phyloP scores from a whole-genome alignment of 1,140 invertebrate species.

The Lasioglossum baleicum region DNA sequence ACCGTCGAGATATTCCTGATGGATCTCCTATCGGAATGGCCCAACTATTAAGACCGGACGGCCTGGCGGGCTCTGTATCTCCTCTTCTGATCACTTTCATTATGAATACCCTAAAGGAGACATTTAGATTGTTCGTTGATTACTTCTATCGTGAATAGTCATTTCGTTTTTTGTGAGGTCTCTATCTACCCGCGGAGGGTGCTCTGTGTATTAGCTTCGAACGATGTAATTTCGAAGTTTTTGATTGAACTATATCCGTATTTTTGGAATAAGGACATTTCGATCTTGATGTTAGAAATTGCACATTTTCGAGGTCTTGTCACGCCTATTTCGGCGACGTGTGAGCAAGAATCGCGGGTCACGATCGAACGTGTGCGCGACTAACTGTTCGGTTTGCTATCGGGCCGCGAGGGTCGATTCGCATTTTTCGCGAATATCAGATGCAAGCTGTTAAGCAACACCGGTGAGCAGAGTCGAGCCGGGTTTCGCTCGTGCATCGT shows the following conservation, averaged over 20 bases:
- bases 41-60: background rate
- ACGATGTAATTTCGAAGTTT: too few relatives aligned
- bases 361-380: conserved; percentile 23
- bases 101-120: background rate
- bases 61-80: background rate
- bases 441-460: conserved; percentile 40
- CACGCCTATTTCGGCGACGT: background rate
- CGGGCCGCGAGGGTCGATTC: background rate
- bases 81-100: background rate
- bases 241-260: too few relatives aligned
- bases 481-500: conserved; percentile 36
- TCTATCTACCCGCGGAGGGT: too few relatives aligned
- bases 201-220: too few relatives aligned
- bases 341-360: background rate
- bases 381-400: conserved; percentile 20
- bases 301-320: too few relatives aligned
- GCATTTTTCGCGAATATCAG: conserved; percentile 30
- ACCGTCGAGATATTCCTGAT: background rate
- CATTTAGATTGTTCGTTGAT: too few relatives aligned
- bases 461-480: background rate
- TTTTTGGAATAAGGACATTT: too few relatives aligned
- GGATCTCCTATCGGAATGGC: background rate
- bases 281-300: too few relatives aligned
- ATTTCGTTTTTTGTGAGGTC: too few relatives aligned
- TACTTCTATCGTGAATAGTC: too few relatives aligned